phyloP scores from a whole-genome alignment of 1,140 invertebrate species.

The Drosophila subpulchrella region DNA sequence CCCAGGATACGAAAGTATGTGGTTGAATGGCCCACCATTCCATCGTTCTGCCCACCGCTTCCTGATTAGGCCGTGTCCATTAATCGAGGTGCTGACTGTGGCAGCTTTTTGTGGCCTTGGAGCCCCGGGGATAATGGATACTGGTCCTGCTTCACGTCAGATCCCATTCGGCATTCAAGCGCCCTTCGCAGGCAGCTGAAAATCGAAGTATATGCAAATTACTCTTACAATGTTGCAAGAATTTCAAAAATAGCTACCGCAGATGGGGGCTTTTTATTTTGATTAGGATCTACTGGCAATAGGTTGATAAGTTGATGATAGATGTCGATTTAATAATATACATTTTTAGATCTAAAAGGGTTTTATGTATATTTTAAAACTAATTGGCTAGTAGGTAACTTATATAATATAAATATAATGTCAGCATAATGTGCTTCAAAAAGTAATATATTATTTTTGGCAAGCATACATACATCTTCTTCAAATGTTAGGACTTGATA shows the following conservation, averaged over 20 bases:
- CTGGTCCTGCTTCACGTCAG: not conserved
- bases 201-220: constrained; percentile 1
- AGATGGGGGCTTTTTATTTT: not conserved
- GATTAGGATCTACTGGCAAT: not conserved
- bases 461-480: not conserved
- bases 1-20: constrained; percentile 19
- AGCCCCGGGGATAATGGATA: constrained; percentile 1
- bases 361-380: too few species aligned
- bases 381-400: too few species aligned
- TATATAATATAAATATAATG: not conserved
- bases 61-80: constrained; percentile 50
- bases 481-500: too few species aligned
- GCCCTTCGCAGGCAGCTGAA: not conserved
- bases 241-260: not conserved
- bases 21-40: not conserved
- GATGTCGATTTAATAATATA: not conserved
- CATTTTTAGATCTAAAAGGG: too few species aligned
- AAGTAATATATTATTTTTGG: not conserved
- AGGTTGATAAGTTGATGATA: not conserved
- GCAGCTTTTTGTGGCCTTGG: constrained; percentile 44
- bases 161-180: not conserved
- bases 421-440: not conserved
- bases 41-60: not conserved
- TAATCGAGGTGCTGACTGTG: constrained; percentile 57
- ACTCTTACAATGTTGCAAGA: constrained; percentile 1